Conservation (phyloP, 2,797 vertebrate species). For the Hapalemur alaotrensis region DNA sequence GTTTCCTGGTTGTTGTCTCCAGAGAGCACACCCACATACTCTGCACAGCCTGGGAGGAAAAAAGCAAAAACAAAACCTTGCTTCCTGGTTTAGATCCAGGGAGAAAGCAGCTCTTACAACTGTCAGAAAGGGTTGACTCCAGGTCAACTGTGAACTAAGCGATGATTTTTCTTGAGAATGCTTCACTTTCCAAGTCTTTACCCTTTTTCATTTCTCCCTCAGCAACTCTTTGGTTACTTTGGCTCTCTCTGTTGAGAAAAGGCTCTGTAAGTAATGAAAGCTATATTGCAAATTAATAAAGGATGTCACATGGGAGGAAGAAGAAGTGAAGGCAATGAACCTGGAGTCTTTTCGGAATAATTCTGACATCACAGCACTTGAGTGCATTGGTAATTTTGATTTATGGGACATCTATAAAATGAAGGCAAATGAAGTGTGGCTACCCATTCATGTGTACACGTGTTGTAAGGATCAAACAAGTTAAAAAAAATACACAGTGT, state of each 20-base stretch:
- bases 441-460: background rate
- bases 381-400: background rate
- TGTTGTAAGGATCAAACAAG: background rate
- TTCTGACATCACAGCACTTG: background rate
- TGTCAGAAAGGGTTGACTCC: background rate
- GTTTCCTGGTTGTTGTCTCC: background rate
- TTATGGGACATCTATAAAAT: background rate
- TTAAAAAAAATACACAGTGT: background rate
- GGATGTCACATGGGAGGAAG: background rate
- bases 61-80: background rate
- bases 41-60: background rate
- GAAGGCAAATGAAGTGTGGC: background rate
- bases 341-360: background rate
- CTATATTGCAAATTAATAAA: background rate
- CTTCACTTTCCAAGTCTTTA: background rate
- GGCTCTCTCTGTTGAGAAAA: background rate
- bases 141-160: background rate
- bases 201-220: background rate
- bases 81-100: background rate
- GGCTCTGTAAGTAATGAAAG: background rate
- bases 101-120: background rate
- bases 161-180: background rate
- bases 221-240: background rate
- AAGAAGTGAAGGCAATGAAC: conserved; percentile 1
- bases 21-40: background rate